These are phyloP conservation scores for Martes martes DNA, from an alignment of 2,113 vertebrate species.

Conservation along the genomic window DNA sequence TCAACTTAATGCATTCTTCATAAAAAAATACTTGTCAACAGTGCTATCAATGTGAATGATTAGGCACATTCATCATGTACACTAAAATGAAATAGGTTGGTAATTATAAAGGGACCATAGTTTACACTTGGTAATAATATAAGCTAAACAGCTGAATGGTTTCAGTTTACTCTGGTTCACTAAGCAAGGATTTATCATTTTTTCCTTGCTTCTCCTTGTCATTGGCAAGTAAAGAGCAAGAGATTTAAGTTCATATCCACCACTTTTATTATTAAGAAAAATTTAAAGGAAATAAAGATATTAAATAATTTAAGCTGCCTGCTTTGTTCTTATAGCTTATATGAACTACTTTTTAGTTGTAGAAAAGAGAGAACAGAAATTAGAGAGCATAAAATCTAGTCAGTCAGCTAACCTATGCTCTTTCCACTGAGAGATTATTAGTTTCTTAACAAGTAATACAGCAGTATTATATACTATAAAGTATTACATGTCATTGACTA, in stretches of 20 bases:
- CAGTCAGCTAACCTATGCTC: background rate
- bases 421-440: background rate
- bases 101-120: background rate
- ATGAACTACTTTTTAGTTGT: background rate
- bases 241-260: background rate
- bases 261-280: background rate
- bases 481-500: background rate
- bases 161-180: constrained; percentile 22
- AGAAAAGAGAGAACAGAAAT: background rate
- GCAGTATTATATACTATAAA: background rate
- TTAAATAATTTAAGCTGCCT: constrained; percentile 2
- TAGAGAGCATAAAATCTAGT: background rate
- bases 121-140: constrained; percentile 34
- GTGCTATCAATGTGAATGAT: constrained; percentile 28
- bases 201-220: constrained; percentile 19
- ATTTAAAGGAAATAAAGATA: background rate
- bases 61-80: background rate
- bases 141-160: background rate
- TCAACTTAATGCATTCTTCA: background rate
- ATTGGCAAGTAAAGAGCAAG: background rate
- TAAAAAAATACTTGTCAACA: constrained; percentile 4
- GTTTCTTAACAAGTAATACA: background rate
- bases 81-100: background rate
- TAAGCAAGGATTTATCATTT: background rate
- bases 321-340: background rate